A percentile compares a stretch with the other conserved stretches of the same genome.
phyloP scores from a whole-genome alignment of 2,888 invertebrate species.

The Myopa tessellatipennis region DNA sequence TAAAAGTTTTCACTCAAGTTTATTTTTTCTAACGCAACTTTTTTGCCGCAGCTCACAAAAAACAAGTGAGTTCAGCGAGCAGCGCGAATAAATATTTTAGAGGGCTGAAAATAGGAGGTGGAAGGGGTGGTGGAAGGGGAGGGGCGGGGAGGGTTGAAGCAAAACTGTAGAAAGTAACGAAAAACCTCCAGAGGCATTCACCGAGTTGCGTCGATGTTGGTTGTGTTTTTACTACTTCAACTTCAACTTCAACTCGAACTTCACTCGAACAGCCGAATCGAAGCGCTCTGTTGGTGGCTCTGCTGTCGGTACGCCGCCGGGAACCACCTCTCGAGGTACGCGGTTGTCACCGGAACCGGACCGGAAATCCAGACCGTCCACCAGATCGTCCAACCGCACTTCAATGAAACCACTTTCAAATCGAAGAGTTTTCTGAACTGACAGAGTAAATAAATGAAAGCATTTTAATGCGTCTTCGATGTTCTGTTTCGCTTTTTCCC shows the following conservation, averaged over 20 bases:
- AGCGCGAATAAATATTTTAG: not conserved
- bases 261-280: too few relatives aligned
- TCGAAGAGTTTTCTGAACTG: too few relatives aligned
- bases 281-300: not conserved
- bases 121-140: not conserved
- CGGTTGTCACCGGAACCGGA: too few relatives aligned
- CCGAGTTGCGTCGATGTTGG: not conserved
- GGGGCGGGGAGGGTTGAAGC: not conserved
- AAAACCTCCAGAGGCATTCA: slow-evolving; percentile 12
- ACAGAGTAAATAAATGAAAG: too few relatives aligned
- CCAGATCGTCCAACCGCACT: too few relatives aligned
- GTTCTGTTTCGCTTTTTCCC: too few relatives aligned
- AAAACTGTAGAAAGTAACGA: not conserved
- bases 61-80: not conserved
- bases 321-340: too few relatives aligned
- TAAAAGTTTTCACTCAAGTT: slow-evolving; percentile 36
- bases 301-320: not conserved
- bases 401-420: too few relatives aligned
- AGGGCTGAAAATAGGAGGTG: not conserved
- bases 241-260: not conserved
- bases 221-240: not conserved
- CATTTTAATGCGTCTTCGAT: too few relatives aligned
- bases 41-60: slow-evolving; percentile 14
- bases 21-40: slow-evolving; percentile 9
- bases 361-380: too few relatives aligned